Evolutionary conservation across 2,797 vertebrate genomes (phyloP), one percentile per base, ranked within the genome.

Genomic region (Petrocephalus schoutedeni): DNA sequence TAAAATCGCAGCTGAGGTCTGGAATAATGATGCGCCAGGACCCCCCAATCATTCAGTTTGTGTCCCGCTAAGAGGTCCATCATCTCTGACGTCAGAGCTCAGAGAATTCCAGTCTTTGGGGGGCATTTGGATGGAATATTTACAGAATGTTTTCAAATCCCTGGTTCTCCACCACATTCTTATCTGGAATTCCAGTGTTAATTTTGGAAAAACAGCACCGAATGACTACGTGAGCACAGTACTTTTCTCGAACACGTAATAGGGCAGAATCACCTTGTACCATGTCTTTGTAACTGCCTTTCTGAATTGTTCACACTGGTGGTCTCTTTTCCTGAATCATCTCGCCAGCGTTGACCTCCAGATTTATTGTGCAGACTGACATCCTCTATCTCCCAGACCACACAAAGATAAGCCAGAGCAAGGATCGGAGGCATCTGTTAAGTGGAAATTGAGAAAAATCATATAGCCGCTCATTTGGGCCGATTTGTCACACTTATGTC

Each of bases 401-500:
- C 53, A 4, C 36, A 54, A 67, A 41, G 86, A 71, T 86, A 45
- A 71, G 67, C 53, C 82, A 57, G 61, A 87, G 87, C 80, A 36
- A 54, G 56, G 86, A n/a, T 41, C 28, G 41, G 80, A 56, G 61
- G 87, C 61, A 58, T 88, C 83, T 77, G 49, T 90, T 86, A 74
- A 86, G 19, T 28, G 56, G 85, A 85, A 53, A 57, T 45, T 45
- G 19, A 87, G 89, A 89, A 88, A 89, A 87, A 80, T 61, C 32
- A 28, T 32, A 54, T 54, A 83, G 45, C 51, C 49, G 12, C 49
- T 71, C 74, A 54, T 21, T 51, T 86, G 10, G 23, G 64, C n/a
- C 49, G 10, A 90, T 89, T 86, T 54, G 61, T 90, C 86, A 88
- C 84, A 88, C 77, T 88, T 86, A 89, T 58, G 88, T 56, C 49